These are phyloP conservation scores for Drosophila malerkotliana DNA, from an alignment of 1,140 invertebrate species.

Conservation along the genomic window DNA sequence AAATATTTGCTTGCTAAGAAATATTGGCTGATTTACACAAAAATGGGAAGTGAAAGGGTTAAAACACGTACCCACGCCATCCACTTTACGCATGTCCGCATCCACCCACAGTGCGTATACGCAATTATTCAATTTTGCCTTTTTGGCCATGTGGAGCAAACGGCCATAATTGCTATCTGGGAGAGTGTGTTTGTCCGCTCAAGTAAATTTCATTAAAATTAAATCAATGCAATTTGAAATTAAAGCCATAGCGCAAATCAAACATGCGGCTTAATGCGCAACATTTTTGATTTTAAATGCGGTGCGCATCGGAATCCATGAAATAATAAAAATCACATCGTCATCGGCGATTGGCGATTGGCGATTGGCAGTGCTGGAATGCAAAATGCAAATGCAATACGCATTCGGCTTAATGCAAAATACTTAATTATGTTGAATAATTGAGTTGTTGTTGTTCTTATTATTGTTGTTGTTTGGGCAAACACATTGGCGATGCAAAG, in stretches of 20 bases:
- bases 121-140: constrained; percentile 65
- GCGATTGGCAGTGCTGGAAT: constrained; percentile 2
- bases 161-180: constrained; percentile 56
- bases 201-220: constrained; percentile 78
- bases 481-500: constrained; percentile 79
- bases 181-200: constrained; percentile 25
- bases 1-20: too few species aligned
- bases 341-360: constrained; percentile 25
- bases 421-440: constrained; percentile 82
- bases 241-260: constrained; percentile 75
- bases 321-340: constrained; percentile 74
- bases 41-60: background rate
- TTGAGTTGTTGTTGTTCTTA: constrained; percentile 68
- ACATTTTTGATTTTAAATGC: constrained; percentile 80
- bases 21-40: constrained; percentile 15
- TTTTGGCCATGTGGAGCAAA: constrained; percentile 34
- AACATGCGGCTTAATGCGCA: constrained; percentile 76
- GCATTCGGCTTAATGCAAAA: constrained; percentile 75
- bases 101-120: constrained; percentile 45
- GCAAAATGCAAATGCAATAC: constrained; percentile 46
- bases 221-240: constrained; percentile 78
- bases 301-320: constrained; percentile 69
- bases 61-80: background rate
- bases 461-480: constrained; percentile 57
- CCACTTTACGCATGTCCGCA: constrained; percentile 13